phyloP scores from a whole-genome alignment of 2,113 vertebrate genomes.

The Tenebrosternarchus preto region DNA sequence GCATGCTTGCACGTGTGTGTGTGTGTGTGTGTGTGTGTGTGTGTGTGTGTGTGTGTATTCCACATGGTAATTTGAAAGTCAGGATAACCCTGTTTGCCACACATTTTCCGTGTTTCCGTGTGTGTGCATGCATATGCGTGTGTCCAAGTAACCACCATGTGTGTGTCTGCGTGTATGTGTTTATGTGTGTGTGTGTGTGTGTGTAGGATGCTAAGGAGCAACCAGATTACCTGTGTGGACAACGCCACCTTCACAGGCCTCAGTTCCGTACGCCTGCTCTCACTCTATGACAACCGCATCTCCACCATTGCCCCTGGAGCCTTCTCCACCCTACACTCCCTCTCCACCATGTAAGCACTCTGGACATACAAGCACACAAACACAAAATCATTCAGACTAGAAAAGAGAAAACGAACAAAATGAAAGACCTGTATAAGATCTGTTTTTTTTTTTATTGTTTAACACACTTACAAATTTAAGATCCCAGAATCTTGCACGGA shows the following conservation, averaged over 20 bases:
- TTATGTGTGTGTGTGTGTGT: conserved; percentile 11
- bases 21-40: too few relatives aligned
- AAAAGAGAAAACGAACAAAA: too few relatives aligned
- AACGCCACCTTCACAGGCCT: conserved; percentile 93
- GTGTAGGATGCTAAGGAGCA: conserved; percentile 92
- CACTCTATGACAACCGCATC: conserved; percentile 95
- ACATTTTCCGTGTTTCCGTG: too few relatives aligned
- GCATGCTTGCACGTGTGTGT: too few relatives aligned
- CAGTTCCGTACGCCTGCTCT: conserved; percentile 92
- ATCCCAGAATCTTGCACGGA: neutral
- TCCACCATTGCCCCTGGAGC: conserved; percentile 91
- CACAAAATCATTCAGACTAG: neutral
- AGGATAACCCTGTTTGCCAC: too few relatives aligned
- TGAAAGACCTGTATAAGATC: too few relatives aligned
- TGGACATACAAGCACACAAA: neutral
- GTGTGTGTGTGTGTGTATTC: conserved; percentile 6
- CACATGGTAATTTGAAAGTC: too few relatives aligned
- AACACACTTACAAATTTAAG: conserved; percentile 7
- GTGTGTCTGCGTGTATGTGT: conserved; percentile 11
- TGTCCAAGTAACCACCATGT: too few relatives aligned
- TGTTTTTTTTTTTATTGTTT: too few relatives aligned
- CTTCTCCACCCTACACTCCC: conserved; percentile 91
- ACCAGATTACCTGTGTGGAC: conserved; percentile 92
- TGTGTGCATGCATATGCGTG: too few relatives aligned
- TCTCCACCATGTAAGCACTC: conserved; percentile 95